phyloP scores from a whole-genome alignment of 2,113 vertebrate species.

The Dicrurus megarhynchus region DNA sequence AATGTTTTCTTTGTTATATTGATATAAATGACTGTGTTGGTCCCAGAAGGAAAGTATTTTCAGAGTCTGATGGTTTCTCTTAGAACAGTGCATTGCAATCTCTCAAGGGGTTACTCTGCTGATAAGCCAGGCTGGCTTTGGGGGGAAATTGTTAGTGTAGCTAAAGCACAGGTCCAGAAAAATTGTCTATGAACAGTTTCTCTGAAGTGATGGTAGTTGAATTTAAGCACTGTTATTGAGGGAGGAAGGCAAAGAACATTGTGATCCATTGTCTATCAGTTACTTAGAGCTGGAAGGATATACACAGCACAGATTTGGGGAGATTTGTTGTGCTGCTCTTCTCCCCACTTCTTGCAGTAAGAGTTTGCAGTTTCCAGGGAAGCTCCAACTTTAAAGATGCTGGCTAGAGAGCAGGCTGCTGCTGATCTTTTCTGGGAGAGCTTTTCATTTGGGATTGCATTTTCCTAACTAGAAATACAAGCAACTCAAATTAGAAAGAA shows the following conservation, averaged over 20 bases:
- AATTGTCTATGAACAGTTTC: neutral
- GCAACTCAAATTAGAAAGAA: neutral
- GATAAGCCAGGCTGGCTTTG: neutral
- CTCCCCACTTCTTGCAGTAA: neutral
- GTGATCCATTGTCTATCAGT: neutral
- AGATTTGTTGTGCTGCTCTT: neutral
- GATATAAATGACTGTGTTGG: neutral
- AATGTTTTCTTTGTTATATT: conserved; percentile 37
- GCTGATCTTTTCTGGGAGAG: neutral
- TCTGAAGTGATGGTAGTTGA: neutral
- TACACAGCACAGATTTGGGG: neutral
- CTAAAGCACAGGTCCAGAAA: neutral
- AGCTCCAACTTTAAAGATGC: neutral
- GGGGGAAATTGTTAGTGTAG: neutral
- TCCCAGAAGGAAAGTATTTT: conserved; percentile 26
- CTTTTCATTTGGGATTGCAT: neutral
- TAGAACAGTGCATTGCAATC: neutral
- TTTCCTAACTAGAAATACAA: neutral
- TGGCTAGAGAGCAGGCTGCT: neutral
- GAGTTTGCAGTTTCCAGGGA: neutral
- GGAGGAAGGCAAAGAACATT: neutral
- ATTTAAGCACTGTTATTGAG: neutral
- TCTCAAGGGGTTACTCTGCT: neutral
- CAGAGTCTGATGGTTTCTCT: neutral
- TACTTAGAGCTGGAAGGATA: neutral